Base-by-base conservation (phyloP, 2,113 vertebrate species). In the Psammodynastes pulverulentus region DNA sequence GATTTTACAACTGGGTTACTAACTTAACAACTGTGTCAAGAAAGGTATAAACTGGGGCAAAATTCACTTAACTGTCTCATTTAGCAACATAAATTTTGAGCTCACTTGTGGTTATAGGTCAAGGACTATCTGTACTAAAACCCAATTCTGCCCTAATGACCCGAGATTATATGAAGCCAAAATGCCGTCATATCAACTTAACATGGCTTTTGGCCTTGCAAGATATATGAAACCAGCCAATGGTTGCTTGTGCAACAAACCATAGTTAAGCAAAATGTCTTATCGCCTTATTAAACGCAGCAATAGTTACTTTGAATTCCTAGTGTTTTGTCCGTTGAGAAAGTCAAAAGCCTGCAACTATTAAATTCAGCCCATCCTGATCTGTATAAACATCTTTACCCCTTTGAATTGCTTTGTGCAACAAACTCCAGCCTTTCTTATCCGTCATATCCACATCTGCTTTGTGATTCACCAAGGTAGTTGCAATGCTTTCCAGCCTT, bases 401-500 rank as follows among this genome's bases (percentile, higher is more conserved):
- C 98, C 99, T 98, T 94, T 99, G 98, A 94, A 99, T 99, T 91
- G 99, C 99, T 97, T 99, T 99, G 94, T 99, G 99, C 88, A 99
- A 97, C 49, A 99, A 98, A 95, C 98, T 99, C 98, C 99, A 99
- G 95, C 99, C 99, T 84, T 96, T 98, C 96, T 98, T 98, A 96
- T 99, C 99, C 94, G 98, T 98, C 98, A 99, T 98, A 87, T 99
- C 99, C 88, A 99, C 98, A 0, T 99, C 99, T 9, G 99, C 99
- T 95, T 98, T 98, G 97, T 98, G 98, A 96, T 98, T 99, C 34
- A 99, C 99, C 92, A 99, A 95, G 0, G 99, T 99, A 52, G 98
- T 98, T 92, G 99, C 99, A 46, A 99, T 99, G 85, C 99, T 98
- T 96, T 99, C 99, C 93, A 99, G 93, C 34, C 97, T 98, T 2